Base-by-base conservation (phyloP, 1,140 invertebrate species). In the Calliopsis andreniformis region DNA sequence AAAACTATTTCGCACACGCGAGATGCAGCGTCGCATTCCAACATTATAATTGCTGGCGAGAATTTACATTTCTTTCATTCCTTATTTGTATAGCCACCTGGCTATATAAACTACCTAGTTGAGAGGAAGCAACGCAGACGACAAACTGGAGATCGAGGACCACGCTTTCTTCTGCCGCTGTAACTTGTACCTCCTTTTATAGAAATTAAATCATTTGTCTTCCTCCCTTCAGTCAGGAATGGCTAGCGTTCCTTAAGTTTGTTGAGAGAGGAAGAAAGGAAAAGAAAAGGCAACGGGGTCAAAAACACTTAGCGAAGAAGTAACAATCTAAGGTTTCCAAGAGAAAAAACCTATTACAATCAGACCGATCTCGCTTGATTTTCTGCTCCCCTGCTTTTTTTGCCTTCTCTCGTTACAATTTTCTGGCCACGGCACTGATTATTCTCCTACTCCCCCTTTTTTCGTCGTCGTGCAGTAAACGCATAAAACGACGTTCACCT, bases 11-110 rank as follows among this genome's bases (percentile, higher is more conserved):
- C 49, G 68, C n/a, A 55, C 58, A 63, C 43, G 64, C 47, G 68
- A 47, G n/a, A 71, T 32, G 76, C 62, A 12, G 25, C 42, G 42
- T 70, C 70, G 43, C 79, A 78, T 86, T 77, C 69, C 78, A 35
- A 75, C 83, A 62, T 83, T 81, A 78, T 79, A 85, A 86, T 79
- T 79, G 70, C 61, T 47, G 20, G 72, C 51, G 56, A 55, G 64
- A 72, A 84, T 84, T 76, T 79, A 71, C 66, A 51, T 76, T 66
- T 62, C 68, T 80, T 62, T 76, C 30, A 3, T 56, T 53, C 51
- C 49, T 43, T 59, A n/a, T 69, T 58, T 39, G 18, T n/a, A n/a
- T n/a, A n/a, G 7, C 30, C 23, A 3, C 0, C n/a, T n/a, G n/a
- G n/a, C n/a, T n/a, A n/a, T n/a, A n/a, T n/a, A n/a, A 1, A 6